These are phyloP conservation scores for Drosophila trapezifrons DNA, from an alignment of 1,140 invertebrate genomes.

Conservation along the genomic window DNA sequence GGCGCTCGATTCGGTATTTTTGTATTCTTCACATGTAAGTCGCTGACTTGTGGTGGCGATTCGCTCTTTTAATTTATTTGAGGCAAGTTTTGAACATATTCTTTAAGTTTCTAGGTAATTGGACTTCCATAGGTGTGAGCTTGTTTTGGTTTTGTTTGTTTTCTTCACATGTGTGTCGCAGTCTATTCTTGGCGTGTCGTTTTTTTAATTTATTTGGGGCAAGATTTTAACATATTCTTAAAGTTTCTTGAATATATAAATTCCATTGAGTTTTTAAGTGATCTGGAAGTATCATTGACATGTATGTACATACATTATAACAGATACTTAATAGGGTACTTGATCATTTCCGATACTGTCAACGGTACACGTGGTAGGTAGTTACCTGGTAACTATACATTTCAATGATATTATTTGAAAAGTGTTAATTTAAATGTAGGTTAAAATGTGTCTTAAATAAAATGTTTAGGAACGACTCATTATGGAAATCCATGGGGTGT, in stretches of 20 bases:
- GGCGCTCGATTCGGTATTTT: background rate
- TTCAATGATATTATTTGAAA: too few species aligned
- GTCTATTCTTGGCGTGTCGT: background rate
- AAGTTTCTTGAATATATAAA: too few species aligned
- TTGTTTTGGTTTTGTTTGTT: background rate
- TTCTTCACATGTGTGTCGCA: background rate
- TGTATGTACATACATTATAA: background rate
- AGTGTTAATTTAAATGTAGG: too few species aligned
- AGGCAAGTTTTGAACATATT: background rate
- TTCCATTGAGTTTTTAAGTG: background rate
- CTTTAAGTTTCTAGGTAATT: background rate
- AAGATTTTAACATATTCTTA: conserved; percentile 8
- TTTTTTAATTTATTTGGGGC: background rate
- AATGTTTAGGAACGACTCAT: too few species aligned
- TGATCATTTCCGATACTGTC: too few species aligned
- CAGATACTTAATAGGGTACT: background rate
- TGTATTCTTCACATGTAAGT: conserved; percentile 5
- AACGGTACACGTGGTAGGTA: too few species aligned
- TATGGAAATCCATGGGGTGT: too few species aligned
- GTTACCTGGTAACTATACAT: background rate
- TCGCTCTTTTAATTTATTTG: background rate
- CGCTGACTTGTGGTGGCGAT: too few species aligned
- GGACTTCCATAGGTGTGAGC: background rate
- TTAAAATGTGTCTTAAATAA: too few species aligned
- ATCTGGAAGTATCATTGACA: background rate